Base-by-base conservation (phyloP, 2,113 vertebrate species). In the Ictidomys tridecemlineatus region DNA sequence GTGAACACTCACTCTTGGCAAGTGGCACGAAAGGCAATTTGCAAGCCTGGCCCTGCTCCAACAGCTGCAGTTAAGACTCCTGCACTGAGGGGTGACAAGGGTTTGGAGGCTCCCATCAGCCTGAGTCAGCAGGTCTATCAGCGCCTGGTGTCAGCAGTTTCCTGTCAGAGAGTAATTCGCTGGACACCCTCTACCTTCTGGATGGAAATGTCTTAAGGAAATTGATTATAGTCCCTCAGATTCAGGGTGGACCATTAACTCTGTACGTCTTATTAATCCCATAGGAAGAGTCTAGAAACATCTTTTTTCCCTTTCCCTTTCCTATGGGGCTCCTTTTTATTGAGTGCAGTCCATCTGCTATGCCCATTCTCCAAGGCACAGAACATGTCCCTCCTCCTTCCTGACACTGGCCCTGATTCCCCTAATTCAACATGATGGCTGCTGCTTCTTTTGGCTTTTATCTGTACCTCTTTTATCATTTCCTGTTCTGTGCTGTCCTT, bases 91-190 rank as follows among this genome's bases (percentile, higher is more conserved):
- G 73, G 56, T n/a, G 30, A 34, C 3, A 13, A 76, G 65, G 37
- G 20, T 85, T 58, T 87, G 83, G 77, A 85, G 0, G 4, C 1
- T 85, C n/a, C 63, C 32, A 7, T 14, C 18, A 10, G 48, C 80
- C 94, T 89, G 89, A 94, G 83, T 97, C 97, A 95, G 95, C 83
- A 1, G 61, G 78, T n/a, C 61, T 61, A 0, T 61, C 48, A 58
- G 69, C 42, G 93, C 83, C 56, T 51, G 42, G 24, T 86, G 42
- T 92, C 90, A 95, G 83, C 94, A 94, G 32, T 77, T 96, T 93
- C 89, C 4, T 3, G 70, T 45, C 53, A 34, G 72, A 86, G 22
- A 82, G 73, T 61, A 69, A 65, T 48, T 95, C 42, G 67, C 92
- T 93, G 84, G 92, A 90, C 42, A 79, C 16, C 11, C 16, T 93